These are phyloP conservation scores for Julus scanicus DNA, from an alignment of 2,888 invertebrate genomes.

Conservation along the genomic window DNA sequence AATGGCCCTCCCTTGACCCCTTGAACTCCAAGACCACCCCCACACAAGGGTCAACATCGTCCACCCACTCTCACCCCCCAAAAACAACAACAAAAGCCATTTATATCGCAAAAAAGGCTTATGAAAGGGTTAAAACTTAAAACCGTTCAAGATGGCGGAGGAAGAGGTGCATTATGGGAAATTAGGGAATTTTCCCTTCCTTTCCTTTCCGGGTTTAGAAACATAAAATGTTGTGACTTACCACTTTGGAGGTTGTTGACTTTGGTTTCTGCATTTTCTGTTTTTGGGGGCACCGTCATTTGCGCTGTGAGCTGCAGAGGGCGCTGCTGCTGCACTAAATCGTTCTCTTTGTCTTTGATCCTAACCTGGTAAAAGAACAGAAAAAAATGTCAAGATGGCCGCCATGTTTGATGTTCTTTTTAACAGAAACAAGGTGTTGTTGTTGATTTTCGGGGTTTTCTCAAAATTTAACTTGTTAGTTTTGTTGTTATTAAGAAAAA, in stretches of 20 bases:
- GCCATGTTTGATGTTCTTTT: too few relatives aligned
- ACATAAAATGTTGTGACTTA: slow-evolving; percentile 57
- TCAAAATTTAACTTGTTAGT: too few relatives aligned
- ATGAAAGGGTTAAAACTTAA: background rate
- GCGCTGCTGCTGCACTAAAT: slow-evolving; percentile 61
- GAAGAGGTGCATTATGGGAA: background rate
- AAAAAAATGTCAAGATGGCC: background rate
- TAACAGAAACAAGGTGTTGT: too few relatives aligned
- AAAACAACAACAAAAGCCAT: background rate
- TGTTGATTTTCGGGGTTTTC: too few relatives aligned
- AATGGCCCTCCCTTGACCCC: slow-evolving; percentile 21
- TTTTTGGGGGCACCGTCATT: slow-evolving; percentile 65
- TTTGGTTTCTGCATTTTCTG: slow-evolving; percentile 67
- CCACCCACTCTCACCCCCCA: background rate
- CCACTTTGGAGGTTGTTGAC: slow-evolving; percentile 65
- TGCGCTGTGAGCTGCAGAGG: slow-evolving; percentile 65
- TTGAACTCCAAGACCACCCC: background rate
- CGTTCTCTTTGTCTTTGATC: slow-evolving; percentile 64
- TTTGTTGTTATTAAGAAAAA: too few relatives aligned
- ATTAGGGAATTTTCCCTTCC: background rate
- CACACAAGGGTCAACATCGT: background rate
- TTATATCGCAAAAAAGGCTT: background rate
- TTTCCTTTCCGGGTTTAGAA: too few relatives aligned
- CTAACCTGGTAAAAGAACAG: slow-evolving; percentile 61
- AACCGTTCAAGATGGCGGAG: background rate